Conservation (phyloP, 2,797 vertebrate species). For the Neostethus bicornis region DNA sequence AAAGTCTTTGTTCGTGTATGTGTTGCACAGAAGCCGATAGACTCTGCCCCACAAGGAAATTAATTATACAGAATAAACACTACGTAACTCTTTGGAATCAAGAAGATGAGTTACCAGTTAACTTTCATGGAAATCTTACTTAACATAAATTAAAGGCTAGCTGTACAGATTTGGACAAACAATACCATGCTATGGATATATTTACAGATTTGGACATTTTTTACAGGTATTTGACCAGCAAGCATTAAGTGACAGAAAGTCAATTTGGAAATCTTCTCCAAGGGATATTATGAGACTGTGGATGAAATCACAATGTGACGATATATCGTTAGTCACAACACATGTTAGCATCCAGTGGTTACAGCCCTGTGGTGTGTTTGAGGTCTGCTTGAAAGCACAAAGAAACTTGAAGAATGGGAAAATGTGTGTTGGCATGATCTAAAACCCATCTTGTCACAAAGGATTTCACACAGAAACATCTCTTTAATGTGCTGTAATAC, state of each 20-base stretch:
- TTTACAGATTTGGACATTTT: not conserved
- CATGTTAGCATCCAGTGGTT: not conserved
- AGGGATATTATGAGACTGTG: not conserved
- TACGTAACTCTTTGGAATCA: constrained; percentile 19
- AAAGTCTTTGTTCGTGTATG: constrained; percentile 6
- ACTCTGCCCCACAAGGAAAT: not conserved
- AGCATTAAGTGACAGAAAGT: too few species aligned
- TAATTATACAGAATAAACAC: constrained; percentile 16
- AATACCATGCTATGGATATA: not conserved
- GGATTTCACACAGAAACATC: constrained; percentile 54
- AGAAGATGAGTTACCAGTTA: constrained; percentile 48
- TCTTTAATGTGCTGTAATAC: constrained; percentile 42
- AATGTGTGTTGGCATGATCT: constrained; percentile 39
- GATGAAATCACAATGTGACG: not conserved
- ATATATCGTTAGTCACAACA: not conserved
- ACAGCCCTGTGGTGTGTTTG: constrained; percentile 6
- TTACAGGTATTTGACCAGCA: too few species aligned
- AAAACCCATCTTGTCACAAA: constrained; percentile 55
- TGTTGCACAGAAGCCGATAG: constrained; percentile 2
- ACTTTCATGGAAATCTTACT: constrained; percentile 27
- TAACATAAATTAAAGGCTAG: not conserved
- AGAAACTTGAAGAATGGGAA: constrained; percentile 1
- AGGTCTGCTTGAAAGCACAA: constrained; percentile 11
- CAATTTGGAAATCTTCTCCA: not conserved
- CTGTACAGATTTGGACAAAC: not conserved